These are phyloP conservation scores for Melierax canorus DNA, from an alignment of 2,113 vertebrate genomes.

Conservation along the genomic window DNA sequence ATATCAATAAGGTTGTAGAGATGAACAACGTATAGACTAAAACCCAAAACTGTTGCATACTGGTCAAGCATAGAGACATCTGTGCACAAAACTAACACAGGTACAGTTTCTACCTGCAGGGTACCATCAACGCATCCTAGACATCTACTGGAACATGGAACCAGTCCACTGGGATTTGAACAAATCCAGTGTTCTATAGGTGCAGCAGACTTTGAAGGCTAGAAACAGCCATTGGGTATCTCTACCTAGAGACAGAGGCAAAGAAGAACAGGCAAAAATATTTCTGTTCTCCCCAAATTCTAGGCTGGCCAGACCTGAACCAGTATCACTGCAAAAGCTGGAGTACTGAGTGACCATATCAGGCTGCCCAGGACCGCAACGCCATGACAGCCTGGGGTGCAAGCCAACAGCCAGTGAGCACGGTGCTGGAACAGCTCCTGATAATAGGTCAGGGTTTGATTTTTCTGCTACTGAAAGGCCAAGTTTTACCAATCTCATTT, in stretches of 20 bases:
- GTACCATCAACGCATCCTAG: neutral
- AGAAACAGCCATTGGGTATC: neutral
- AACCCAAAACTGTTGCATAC: neutral
- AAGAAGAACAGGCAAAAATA: neutral
- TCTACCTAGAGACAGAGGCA: neutral
- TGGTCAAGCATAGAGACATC: neutral
- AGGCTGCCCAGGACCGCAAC: neutral
- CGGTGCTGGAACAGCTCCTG: neutral
- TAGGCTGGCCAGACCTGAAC: neutral
- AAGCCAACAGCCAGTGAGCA: neutral
- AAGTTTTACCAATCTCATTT: neutral
- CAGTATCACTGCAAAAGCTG: neutral
- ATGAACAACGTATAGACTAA: fast-evolving
- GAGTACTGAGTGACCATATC: fast-evolving
- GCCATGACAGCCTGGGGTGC: neutral
- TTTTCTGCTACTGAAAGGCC: neutral
- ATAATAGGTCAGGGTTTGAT: neutral
- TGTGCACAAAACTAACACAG: neutral
- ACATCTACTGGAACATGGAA: neutral
- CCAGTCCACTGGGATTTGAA: neutral
- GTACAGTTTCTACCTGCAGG: neutral
- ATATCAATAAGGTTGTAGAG: neutral
- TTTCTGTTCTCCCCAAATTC: neutral
- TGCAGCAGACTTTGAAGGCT: neutral
- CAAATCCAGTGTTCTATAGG: neutral